Percentiles rank a stretch among this genome's conserved stretches.
Conservation (phyloP, 1,140 invertebrate species). For the Ostrea denselamellosa region DNA sequence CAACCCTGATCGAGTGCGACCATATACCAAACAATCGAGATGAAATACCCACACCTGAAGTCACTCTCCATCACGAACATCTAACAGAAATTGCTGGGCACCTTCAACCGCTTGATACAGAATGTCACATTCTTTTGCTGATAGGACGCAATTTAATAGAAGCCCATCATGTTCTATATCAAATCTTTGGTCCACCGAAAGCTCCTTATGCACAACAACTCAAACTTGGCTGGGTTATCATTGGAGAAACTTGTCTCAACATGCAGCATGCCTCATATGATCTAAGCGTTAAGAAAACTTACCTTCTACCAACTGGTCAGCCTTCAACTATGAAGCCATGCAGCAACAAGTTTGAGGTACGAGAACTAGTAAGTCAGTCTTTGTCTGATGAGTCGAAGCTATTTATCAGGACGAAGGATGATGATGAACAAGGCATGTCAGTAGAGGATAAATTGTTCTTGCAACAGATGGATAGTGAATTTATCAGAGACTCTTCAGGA, state of each 20-base stretch:
- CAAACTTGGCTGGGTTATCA: conserved; percentile 51
- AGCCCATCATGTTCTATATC: conserved; percentile 44
- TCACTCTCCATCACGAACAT: conserved; percentile 11
- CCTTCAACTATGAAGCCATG: conserved; percentile 5
- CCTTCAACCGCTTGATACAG: background rate
- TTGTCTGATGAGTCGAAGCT: conserved; percentile 1
- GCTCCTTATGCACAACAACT: conserved; percentile 52
- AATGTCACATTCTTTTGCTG: conserved; percentile 39
- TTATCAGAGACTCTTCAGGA: conserved; percentile 26
- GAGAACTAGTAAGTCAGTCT: background rate
- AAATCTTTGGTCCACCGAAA: conserved; percentile 37
- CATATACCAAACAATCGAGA: conserved; percentile 18
- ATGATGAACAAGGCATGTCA: conserved; percentile 26
- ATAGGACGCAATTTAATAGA: conserved; percentile 41
- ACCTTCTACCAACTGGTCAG: background rate
- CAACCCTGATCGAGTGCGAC: conserved; percentile 45
- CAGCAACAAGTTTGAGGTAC: background rate
- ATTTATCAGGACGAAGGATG: conserved; percentile 33
- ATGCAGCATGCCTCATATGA: background rate
- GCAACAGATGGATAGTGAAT: conserved; percentile 16
- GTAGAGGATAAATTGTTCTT: conserved; percentile 28
- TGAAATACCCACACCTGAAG: conserved; percentile 45
- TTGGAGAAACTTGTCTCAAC: conserved; percentile 48
- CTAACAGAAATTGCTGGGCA: background rate
- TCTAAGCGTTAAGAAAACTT: conserved; percentile 42